Evolutionary conservation across 2,797 vertebrate species (phyloP), one percentile per base, ranked within the genome.

Genomic region (Poecilia velifera): DNA sequence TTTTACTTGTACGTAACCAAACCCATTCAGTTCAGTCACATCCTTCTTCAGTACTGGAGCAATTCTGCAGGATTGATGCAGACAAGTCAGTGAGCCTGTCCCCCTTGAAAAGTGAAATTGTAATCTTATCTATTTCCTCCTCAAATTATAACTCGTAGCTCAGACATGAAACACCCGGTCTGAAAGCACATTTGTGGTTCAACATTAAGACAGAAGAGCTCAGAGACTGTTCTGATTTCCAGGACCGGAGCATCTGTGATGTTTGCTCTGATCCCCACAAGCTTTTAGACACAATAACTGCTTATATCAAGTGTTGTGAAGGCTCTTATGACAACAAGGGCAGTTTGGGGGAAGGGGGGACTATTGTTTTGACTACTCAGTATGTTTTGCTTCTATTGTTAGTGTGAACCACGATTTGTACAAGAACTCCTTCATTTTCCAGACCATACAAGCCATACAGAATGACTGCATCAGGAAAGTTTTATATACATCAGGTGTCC

Each of bases 291-390:
- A 71, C 41, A 46, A 43, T n/a, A 71, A 7, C 41, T 43, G 68
- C 68, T 71, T 46, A 31, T 45, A 71, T 71, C 68, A 71, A 71
- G 12, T 70, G 39, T 7, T 70, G 2, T 70, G 39, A 70, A 70
- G 68, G 16, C 41, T 71, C 41, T 71, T 43, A 43, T n/a, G 25
- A 45, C 22, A 43, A 13, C 41, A 45, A 45, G 68, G 41, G 43
- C 25, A 43, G 41, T 45, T 70, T 2, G n/a, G 22, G 66, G 31
- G 31, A 31, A 31, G 31, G 41, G 22, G 49, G 20, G 22, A 1
- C n/a, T 45, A 14, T 71, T 45, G 41, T 71, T 71, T 45, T n/a
- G 68, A 28, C 68, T 45, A 4, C 22, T 45, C 13, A 45, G 68
- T 28, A n/a, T n/a, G 45, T 71, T 45, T 66, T 45, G 41, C 68